Percentiles rank a stretch among this genome's conserved stretches.
Evolutionary conservation across 2,113 vertebrate genomes (phyloP).

Genomic region (Anas platyrhynchos): DNA sequence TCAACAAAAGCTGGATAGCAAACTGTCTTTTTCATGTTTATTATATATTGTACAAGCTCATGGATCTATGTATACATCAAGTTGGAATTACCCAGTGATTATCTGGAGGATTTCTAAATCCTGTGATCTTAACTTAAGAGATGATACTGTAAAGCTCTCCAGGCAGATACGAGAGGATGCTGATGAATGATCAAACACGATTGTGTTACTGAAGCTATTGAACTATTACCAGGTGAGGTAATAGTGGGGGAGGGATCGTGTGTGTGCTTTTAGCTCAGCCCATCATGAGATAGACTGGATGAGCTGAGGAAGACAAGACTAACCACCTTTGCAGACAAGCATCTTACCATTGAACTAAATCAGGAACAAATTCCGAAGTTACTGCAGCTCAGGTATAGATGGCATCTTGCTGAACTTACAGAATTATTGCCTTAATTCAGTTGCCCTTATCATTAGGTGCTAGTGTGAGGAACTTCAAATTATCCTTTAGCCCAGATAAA

Average conservation of each 20-base stretch:
- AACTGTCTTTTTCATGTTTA: neutral
- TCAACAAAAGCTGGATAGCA: neutral
- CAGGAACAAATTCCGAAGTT: neutral
- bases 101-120: neutral
- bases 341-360: neutral
- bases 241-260: neutral
- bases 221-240: neutral
- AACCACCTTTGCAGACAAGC: neutral
- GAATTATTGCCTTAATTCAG: neutral
- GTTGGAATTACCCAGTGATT: neutral
- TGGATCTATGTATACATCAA: neutral
- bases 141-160: neutral
- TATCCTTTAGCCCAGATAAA: neutral
- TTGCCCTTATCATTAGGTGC: neutral
- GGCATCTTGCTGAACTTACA: neutral
- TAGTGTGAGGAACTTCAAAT: neutral
- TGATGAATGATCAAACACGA: neutral
- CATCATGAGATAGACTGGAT: neutral
- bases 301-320: neutral
- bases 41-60: neutral
- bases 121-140: neutral
- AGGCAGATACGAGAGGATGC: neutral
- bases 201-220: neutral
- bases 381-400: neutral
- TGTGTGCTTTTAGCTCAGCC: neutral